Conservation (phyloP, 2,113 vertebrate genomes). For the Dicrurus megarhynchus region DNA sequence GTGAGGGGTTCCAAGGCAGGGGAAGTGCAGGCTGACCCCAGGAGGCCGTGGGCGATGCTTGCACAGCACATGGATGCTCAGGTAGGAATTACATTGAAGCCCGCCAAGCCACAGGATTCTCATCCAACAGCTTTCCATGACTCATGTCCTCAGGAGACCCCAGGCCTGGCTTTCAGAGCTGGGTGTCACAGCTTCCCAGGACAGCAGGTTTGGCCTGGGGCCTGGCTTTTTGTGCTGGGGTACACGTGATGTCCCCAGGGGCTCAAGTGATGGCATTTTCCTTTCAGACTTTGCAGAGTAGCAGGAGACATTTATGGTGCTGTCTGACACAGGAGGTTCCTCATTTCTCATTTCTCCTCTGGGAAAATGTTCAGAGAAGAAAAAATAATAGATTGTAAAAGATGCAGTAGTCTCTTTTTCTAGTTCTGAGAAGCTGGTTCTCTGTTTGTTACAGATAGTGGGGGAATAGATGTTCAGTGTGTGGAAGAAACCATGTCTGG, state of each 20-base stretch:
- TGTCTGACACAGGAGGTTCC: neutral
- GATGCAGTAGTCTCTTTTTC: neutral
- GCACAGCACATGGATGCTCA: neutral
- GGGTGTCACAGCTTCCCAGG: neutral
- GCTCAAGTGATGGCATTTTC: neutral
- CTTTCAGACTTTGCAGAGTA: neutral
- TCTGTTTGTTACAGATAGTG: neutral
- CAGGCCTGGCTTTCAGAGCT: neutral
- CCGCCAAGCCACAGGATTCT: neutral
- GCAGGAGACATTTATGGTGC: neutral
- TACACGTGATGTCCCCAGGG: neutral
- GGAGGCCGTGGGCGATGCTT: neutral
- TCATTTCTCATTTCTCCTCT: conserved; percentile 31
- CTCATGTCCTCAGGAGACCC: neutral
- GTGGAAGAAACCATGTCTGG: neutral
- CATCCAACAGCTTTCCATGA: neutral
- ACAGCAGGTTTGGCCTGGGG: neutral
- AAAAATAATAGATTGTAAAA: neutral
- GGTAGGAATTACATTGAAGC: neutral
- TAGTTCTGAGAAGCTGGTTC: neutral
- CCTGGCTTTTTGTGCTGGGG: neutral
- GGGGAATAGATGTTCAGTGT: neutral
- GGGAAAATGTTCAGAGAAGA: neutral
- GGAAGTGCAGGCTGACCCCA: neutral
- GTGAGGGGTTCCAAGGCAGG: neutral